Evolutionary conservation across 2,888 invertebrate genomes (phyloP).

Genomic region (Heteromyza rotundicornis): DNA sequence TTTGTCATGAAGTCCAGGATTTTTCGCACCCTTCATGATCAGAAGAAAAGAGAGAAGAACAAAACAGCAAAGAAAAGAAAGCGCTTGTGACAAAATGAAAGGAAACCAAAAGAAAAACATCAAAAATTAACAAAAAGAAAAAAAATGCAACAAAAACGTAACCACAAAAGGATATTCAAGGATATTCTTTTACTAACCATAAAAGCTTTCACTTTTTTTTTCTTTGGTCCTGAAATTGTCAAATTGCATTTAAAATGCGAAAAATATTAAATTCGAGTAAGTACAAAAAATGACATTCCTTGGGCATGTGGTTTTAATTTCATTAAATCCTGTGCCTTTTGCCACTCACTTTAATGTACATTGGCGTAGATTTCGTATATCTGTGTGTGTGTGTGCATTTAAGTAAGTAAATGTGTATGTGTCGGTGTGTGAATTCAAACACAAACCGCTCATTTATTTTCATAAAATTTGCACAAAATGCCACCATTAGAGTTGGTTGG

Average conservation of each 20-base stretch:
- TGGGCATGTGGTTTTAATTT: too few species aligned
- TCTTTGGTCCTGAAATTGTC: too few species aligned
- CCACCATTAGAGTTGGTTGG: not conserved
- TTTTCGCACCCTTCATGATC: slow-evolving; percentile 11
- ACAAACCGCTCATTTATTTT: slow-evolving; percentile 5
- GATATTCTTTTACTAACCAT: too few species aligned
- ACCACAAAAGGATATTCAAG: not conserved
- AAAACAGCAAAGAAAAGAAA: too few species aligned
- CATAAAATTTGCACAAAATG: not conserved
- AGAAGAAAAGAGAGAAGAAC: slow-evolving; percentile 13
- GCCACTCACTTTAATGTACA: too few species aligned
- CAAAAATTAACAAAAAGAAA: too few species aligned
- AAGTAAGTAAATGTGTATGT: not conserved
- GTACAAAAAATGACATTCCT: too few species aligned
- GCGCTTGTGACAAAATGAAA: slow-evolving; percentile 6
- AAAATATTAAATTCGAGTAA: too few species aligned
- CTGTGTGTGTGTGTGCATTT: not conserved
- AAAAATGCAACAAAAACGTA: not conserved
- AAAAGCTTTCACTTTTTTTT: too few species aligned
- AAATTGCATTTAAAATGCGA: too few species aligned
- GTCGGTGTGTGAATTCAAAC: not conserved
- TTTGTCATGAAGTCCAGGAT: not conserved
- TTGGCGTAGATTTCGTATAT: too few species aligned
- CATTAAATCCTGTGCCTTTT: too few species aligned
- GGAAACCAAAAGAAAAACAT: not conserved